These are phyloP conservation scores for Sminthurinus signatus DNA, from an alignment of 1,140 invertebrate genomes.

Conservation along the genomic window DNA sequence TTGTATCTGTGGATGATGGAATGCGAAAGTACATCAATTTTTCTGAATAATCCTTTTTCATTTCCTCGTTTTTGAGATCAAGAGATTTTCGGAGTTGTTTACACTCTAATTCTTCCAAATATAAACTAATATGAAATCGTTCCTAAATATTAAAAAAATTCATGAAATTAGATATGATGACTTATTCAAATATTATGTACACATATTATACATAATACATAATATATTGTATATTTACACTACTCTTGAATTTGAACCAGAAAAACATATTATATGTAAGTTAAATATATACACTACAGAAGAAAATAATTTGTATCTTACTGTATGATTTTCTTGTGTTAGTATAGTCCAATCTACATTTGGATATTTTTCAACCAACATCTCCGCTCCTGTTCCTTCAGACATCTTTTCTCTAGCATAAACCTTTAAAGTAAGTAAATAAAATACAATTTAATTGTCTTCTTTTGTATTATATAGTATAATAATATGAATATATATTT, in stretches of 20 bases:
- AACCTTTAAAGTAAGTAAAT: slow-evolving; percentile 44
- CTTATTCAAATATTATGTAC: slow-evolving; percentile 42
- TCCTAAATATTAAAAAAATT: slow-evolving; percentile 34
- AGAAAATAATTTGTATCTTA: slow-evolving; percentile 48
- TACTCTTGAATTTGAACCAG: too few species aligned
- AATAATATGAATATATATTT: slow-evolving; percentile 12
- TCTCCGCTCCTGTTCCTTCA: too few species aligned
- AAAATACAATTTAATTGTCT: too few species aligned
- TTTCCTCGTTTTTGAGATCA: slow-evolving; percentile 52
- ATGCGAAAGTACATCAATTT: too few species aligned
- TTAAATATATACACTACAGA: too few species aligned
- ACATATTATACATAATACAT: slow-evolving; percentile 46
- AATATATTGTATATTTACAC: slow-evolving; percentile 45
- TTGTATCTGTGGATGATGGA: too few species aligned
- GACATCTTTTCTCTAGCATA: too few species aligned
- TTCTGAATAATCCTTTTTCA: too few species aligned
- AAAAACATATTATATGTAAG: too few species aligned
- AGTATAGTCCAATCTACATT: slow-evolving; percentile 48
- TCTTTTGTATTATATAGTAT: slow-evolving; percentile 1
- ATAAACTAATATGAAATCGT: slow-evolving; percentile 62
- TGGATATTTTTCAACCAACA: slow-evolving; percentile 54
- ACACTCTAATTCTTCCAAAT: slow-evolving; percentile 65
- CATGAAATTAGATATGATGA: too few species aligned
- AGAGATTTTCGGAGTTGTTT: slow-evolving; percentile 61
- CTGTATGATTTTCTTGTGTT: slow-evolving; percentile 44